Conservation (phyloP, 2,797 vertebrate genomes). For the Rachycentron canadum region DNA sequence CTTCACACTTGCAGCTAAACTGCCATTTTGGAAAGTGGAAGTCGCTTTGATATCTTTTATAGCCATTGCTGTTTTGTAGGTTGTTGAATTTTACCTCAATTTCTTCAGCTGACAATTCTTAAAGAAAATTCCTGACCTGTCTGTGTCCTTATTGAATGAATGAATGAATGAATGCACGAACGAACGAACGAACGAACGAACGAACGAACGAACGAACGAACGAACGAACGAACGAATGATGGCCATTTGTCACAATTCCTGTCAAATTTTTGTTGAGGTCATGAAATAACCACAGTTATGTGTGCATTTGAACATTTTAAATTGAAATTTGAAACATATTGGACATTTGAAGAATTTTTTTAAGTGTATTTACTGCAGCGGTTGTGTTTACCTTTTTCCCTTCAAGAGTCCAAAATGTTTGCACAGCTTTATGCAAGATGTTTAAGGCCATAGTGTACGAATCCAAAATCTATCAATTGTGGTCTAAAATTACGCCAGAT, state of each 20-base stretch:
- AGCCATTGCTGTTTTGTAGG: not conserved
- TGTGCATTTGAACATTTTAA: too few species aligned
- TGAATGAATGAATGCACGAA: too few species aligned
- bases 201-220: too few species aligned
- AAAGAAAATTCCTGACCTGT: too few species aligned
- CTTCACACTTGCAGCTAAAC: not conserved
- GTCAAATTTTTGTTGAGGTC: not conserved
- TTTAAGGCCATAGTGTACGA: not conserved
- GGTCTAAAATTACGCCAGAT: not conserved
- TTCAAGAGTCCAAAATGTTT: not conserved
- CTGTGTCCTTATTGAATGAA: too few species aligned
- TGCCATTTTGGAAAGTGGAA: too few species aligned
- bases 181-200: too few species aligned
- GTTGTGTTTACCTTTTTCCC: not conserved
- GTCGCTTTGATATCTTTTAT: not conserved
- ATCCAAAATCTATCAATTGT: conserved; percentile 14
- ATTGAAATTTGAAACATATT: too few species aligned
- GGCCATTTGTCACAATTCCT: not conserved
- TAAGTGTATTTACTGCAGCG: not conserved
- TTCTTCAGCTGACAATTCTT: too few species aligned
- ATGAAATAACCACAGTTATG: not conserved
- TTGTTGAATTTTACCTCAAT: not conserved
- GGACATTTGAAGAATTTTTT: not conserved
- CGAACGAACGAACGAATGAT: too few species aligned
- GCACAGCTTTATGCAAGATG: not conserved